Conservation (phyloP, 1,140 invertebrate genomes). For the Bursaphelenchus mucronatus region DNA sequence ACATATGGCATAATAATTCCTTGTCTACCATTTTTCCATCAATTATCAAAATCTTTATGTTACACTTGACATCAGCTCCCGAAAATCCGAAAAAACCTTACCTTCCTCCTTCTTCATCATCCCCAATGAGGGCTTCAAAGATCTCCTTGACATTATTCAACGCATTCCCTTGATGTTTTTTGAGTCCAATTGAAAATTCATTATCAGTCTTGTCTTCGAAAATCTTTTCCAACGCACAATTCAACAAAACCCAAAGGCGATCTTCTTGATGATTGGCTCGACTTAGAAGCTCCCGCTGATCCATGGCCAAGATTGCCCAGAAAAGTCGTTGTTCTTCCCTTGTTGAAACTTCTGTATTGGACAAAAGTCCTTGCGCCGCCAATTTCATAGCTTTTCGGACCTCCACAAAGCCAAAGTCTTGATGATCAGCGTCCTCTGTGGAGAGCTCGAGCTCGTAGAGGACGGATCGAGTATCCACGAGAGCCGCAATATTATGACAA, state of each 20-base stretch:
- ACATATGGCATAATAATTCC: too few relatives aligned
- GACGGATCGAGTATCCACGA: background rate
- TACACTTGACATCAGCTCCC: too few relatives aligned
- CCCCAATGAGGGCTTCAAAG: too few relatives aligned
- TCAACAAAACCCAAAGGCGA: background rate
- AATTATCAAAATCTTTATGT: too few relatives aligned
- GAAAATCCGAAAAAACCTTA: too few relatives aligned
- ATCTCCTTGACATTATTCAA: too few relatives aligned
- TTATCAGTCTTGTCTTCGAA: conserved; percentile 3
- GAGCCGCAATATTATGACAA: conserved; percentile 2
- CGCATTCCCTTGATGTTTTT: too few relatives aligned
- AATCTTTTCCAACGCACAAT: conserved; percentile 1
- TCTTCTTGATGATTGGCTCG: background rate
- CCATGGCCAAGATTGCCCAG: too few relatives aligned
- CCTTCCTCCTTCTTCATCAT: too few relatives aligned
- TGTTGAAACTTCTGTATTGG: background rate
- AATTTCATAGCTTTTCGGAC: conserved; percentile 6
- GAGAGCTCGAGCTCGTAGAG: conserved; percentile 10
- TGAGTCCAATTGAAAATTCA: background rate
- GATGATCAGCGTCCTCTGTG: background rate
- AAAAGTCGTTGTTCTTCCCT: too few relatives aligned
- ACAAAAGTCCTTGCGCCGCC: background rate
- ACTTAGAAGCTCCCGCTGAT: background rate
- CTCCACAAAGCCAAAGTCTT: conserved; percentile 1
- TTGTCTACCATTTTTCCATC: too few relatives aligned